Conservation (phyloP, 92 coral and sea anemone genomes). For the Heliopora coerulea region DNA sequence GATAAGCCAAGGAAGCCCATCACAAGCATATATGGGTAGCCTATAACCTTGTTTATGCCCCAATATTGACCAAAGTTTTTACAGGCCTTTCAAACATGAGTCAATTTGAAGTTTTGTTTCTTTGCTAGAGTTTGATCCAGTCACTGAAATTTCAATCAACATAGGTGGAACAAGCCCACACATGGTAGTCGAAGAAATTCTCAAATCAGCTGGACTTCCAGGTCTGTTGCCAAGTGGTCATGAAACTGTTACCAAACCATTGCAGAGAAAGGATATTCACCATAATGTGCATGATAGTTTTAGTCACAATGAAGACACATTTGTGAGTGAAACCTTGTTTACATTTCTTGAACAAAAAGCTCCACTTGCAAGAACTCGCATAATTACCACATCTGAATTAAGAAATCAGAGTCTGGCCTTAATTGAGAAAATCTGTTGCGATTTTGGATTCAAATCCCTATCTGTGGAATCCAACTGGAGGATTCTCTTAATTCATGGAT, state of each 20-base stretch:
- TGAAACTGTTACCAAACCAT: constrained; percentile 40
- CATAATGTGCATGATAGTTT: constrained; percentile 64
- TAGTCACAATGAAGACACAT: constrained; percentile 45
- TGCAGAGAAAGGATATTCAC: constrained; percentile 66
- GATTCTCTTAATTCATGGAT: constrained; percentile 58
- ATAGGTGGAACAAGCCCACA: background rate
- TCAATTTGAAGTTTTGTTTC: too few relatives aligned
- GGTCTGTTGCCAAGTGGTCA: constrained; percentile 29
- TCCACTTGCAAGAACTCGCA: constrained; percentile 53
- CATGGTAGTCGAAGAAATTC: constrained; percentile 60
- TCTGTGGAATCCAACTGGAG: constrained; percentile 67
- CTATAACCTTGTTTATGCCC: too few relatives aligned
- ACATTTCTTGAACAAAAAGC: constrained; percentile 46
- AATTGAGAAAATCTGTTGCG: constrained; percentile 61
- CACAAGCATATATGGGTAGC: too few relatives aligned
- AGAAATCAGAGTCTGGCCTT: constrained; percentile 52
- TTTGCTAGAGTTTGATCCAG: background rate
- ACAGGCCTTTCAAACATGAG: too few relatives aligned
- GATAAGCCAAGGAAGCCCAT: too few relatives aligned
- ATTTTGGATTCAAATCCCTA: constrained; percentile 52
- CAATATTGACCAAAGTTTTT: too few relatives aligned
- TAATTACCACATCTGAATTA: constrained; percentile 49
- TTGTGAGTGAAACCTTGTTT: constrained; percentile 39
- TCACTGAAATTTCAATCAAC: background rate
- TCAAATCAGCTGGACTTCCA: constrained; percentile 84